A percentile compares a stretch with the other conserved stretches of the same genome.
Evolutionary conservation across 2,888 invertebrate species (phyloP).

Genomic region (Pseudanteris insignis): DNA sequence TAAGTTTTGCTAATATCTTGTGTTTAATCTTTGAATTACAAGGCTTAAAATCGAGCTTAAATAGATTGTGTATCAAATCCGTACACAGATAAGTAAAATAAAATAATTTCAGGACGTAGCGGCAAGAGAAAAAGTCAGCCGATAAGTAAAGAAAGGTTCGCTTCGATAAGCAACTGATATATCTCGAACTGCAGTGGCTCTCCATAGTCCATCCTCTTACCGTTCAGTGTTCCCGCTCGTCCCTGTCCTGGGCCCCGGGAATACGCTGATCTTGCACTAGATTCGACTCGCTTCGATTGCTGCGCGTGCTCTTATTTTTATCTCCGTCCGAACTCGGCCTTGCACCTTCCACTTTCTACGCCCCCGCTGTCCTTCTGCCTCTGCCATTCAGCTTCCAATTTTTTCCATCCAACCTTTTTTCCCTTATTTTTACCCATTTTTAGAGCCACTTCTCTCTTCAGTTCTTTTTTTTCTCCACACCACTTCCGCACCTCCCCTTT

Average conservation of each 20-base stretch:
- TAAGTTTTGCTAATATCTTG: conserved; percentile 29
- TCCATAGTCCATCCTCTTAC: conserved; percentile 34
- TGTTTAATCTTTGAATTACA: conserved; percentile 37
- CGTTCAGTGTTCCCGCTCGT: not conserved
- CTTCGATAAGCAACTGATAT: conserved; percentile 57
- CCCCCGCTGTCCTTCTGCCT: not conserved
- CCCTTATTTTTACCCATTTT: conserved; percentile 13
- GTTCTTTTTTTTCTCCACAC: conserved; percentile 11
- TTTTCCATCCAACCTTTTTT: conserved; percentile 6
- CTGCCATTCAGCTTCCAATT: not conserved
- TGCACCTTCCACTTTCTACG: not conserved
- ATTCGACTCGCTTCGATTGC: conserved; percentile 51
- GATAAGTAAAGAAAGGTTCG: conserved; percentile 46
- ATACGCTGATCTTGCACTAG: conserved; percentile 55
- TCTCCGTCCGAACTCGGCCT: conserved; percentile 5
- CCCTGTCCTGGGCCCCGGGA: conserved; percentile 40
- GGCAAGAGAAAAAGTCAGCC: conserved; percentile 5
- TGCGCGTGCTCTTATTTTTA: conserved; percentile 46
- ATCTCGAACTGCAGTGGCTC: conserved; percentile 48
- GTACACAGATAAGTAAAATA: conserved; percentile 36
- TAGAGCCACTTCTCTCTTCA: no score
- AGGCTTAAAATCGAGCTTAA: conserved; percentile 27
- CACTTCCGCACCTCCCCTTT: conserved; percentile 12
- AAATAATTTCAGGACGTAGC: conserved; percentile 29
- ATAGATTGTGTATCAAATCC: conserved; percentile 23